Conservation (phyloP, 2,888 invertebrate species). For the Scaptomyza caliginosa region DNA sequence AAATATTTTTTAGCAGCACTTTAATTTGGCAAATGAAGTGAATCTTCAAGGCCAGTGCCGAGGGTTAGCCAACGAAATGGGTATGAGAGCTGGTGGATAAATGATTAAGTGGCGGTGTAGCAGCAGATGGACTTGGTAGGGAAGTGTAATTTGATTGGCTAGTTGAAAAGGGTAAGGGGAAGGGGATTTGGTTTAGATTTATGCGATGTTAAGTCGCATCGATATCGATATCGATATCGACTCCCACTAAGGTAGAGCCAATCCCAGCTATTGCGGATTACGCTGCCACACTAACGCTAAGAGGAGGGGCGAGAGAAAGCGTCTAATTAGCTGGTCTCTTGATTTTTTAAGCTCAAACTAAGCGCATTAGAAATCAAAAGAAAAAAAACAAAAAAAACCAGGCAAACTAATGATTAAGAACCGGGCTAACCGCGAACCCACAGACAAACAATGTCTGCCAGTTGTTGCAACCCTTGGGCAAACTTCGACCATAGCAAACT, state of each 20-base stretch:
- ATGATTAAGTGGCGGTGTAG: background rate
- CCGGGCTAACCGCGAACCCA: slow-evolving; percentile 67
- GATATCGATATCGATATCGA: slow-evolving; percentile 37
- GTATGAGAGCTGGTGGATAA: background rate
- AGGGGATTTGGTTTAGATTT: slow-evolving; percentile 4
- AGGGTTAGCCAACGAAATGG: slow-evolving; percentile 11
- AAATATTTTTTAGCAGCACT: slow-evolving; percentile 64
- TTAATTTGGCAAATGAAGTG: slow-evolving; percentile 75
- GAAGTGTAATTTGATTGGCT: background rate
- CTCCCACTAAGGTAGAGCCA: slow-evolving; percentile 35
- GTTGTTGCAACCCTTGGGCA: no score
- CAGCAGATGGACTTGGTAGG: background rate
- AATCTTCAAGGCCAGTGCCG: slow-evolving; percentile 28
- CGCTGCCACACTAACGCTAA: slow-evolving; percentile 23
- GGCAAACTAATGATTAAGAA: slow-evolving; percentile 26
- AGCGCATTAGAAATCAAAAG: slow-evolving; percentile 71
- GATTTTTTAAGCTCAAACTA: slow-evolving; percentile 45
- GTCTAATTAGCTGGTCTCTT: slow-evolving; percentile 61
- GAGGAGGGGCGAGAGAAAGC: no score
- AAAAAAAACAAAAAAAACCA: background rate
- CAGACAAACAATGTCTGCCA: background rate
- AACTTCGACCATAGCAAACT: no score
- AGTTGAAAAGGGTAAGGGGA: background rate
- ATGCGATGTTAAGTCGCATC: slow-evolving; percentile 9
- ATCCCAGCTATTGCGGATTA: slow-evolving; percentile 76